A percentile compares a stretch with the other conserved stretches of the same genome.
phyloP scores from a whole-genome alignment of 2,888 invertebrate genomes.

The Pogonocherus hispidulus region DNA sequence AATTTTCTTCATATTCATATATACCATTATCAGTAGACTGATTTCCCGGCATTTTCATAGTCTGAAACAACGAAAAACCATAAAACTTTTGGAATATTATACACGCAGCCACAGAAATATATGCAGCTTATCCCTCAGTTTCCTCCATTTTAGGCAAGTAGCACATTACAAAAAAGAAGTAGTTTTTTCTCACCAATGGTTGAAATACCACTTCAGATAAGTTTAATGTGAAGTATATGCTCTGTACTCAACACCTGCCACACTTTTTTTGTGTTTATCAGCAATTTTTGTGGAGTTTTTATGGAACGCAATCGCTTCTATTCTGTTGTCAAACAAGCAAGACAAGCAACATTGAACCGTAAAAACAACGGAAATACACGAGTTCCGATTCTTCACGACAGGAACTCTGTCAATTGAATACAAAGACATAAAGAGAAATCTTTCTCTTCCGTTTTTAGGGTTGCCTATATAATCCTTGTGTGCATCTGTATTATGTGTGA shows the following conservation, averaged over 20 bases:
- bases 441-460: not conserved
- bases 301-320: constrained; percentile 31
- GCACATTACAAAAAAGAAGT: constrained; percentile 40
- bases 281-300: constrained; percentile 20
- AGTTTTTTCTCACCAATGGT: constrained; percentile 38
- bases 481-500: not conserved
- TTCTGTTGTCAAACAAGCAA: constrained; percentile 43
- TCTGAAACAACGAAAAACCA: constrained; percentile 51
- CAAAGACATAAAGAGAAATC: not conserved
- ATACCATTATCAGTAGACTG: constrained; percentile 62
- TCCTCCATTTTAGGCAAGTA: constrained; percentile 56
- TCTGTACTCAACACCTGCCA: not conserved
- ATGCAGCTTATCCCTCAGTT: constrained; percentile 41
- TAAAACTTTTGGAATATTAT: constrained; percentile 20
- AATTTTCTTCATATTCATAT: constrained; percentile 62
- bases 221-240: not conserved
- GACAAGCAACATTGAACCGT: constrained; percentile 27
- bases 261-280: constrained; percentile 1
- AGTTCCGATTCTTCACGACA: not conserved
- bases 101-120: no score
- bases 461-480: not conserved
- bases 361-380: constrained; percentile 16
- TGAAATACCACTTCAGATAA: constrained; percentile 35
- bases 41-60: constrained; percentile 63
- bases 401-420: not conserved